Conservation (phyloP, 2,888 invertebrate genomes). For the Actias luna region DNA sequence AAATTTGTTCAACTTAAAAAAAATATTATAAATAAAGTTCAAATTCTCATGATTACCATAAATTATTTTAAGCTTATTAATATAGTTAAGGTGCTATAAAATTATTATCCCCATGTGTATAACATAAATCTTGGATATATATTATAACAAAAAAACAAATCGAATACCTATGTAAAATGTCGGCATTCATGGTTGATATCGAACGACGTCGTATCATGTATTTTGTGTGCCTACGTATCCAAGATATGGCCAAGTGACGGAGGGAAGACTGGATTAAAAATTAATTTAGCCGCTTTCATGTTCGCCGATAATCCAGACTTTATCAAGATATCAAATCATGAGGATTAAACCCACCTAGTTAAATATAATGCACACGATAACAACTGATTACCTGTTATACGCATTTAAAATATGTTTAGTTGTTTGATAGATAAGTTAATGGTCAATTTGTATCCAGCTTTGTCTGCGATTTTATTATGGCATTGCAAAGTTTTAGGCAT, state of each 20-base stretch:
- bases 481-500: conserved; percentile 22
- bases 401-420: conserved; percentile 27
- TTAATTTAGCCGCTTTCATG: conserved; percentile 79
- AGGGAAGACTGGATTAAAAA: conserved; percentile 77
- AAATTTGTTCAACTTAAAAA: no score
- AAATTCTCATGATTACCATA: no score
- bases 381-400: conserved; percentile 62
- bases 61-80: no score
- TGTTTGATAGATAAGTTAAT: conserved; percentile 15
- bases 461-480: conserved; percentile 5
- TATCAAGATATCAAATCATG: conserved; percentile 78
- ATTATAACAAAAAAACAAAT: neutral
- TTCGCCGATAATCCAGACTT: conserved; percentile 76
- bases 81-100: no score
- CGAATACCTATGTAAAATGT: conserved; percentile 20
- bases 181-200: conserved; percentile 38
- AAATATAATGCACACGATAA: conserved; percentile 75
- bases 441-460: conserved; percentile 8
- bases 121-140: neutral
- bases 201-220: conserved; percentile 36
- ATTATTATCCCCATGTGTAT: neutral
- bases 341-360: conserved; percentile 74
- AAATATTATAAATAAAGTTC: no score
- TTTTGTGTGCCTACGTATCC: conserved; percentile 55
- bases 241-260: conserved; percentile 62